Evolutionary conservation across 2,113 vertebrate species (phyloP).

Genomic region (Helogale parvula): DNA sequence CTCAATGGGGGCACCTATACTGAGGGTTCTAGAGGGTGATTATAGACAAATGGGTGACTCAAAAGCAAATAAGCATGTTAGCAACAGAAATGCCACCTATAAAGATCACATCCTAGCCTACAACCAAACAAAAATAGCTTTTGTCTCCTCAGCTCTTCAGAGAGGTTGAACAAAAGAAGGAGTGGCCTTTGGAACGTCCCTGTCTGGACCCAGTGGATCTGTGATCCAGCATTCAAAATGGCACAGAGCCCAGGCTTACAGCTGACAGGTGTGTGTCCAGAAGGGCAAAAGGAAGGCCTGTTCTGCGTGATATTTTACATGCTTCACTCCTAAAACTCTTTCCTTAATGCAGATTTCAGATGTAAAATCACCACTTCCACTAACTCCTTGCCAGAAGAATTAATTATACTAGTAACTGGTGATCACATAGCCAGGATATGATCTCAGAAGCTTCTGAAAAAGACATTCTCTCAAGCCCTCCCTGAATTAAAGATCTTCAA

Average conservation of each 20-base stretch:
- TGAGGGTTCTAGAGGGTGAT: background rate
- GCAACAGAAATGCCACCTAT: background rate
- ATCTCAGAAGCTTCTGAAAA: conserved; percentile 39
- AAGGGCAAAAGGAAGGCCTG: conserved; percentile 41
- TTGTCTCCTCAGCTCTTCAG: background rate
- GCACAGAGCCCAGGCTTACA: conserved; percentile 50
- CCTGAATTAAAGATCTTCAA: background rate
- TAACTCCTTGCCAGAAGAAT: conserved; percentile 38
- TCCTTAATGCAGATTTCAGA: conserved; percentile 33
- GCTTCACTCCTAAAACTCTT: conserved; percentile 1
- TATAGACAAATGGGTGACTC: background rate
- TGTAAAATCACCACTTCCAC: background rate
- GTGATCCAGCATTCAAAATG: background rate
- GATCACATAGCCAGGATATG: conserved; percentile 28
- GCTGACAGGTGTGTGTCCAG: conserved; percentile 62
- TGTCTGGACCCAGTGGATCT: background rate
- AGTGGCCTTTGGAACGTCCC: background rate
- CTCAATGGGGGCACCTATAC: background rate
- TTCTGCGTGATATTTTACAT: background rate
- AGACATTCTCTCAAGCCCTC: background rate
- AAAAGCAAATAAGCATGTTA: background rate
- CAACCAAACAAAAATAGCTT: background rate
- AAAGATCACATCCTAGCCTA: background rate
- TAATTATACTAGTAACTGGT: background rate
- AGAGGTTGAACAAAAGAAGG: background rate